Percentiles rank a stretch among this genome's conserved stretches.
phyloP scores from a whole-genome alignment of 2,113 vertebrate genomes.

The Pithys albifrons region DNA sequence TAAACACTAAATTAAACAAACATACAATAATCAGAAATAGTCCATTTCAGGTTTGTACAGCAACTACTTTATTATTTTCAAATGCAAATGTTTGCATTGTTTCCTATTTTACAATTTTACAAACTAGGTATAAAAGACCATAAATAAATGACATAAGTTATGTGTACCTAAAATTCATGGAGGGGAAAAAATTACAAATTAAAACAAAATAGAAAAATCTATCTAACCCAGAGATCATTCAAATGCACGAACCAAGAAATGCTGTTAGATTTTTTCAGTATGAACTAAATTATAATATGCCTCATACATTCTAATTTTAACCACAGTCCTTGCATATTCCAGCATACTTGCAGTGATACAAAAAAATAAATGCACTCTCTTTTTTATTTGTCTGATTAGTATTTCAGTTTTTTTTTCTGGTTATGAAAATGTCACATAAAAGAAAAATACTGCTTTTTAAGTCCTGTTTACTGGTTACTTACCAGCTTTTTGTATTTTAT shows the following conservation, averaged over 20 bases:
- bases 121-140: slow-evolving; percentile 99
- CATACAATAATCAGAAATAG: background rate
- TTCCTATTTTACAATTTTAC: slow-evolving; percentile 98
- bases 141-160: slow-evolving; percentile 99
- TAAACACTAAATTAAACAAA: background rate
- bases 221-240: slow-evolving; percentile 83
- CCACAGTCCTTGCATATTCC: slow-evolving; percentile 92
- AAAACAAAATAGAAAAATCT: slow-evolving; percentile 88
- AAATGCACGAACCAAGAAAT: slow-evolving; percentile 83
- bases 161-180: slow-evolving; percentile 93
- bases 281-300: slow-evolving; percentile 88
- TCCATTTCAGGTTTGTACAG: slow-evolving; percentile 70
- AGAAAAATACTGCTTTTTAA: slow-evolving; percentile 84
- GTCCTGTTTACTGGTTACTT: slow-evolving; percentile 71
- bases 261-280: slow-evolving; percentile 79
- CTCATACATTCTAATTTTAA: slow-evolving; percentile 92
- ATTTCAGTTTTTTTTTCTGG: slow-evolving; percentile 68
- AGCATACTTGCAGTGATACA: slow-evolving; percentile 87
- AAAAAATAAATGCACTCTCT: slow-evolving; percentile 84
- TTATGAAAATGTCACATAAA: slow-evolving; percentile 81
- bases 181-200: slow-evolving; percentile 80
- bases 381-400: slow-evolving; percentile 76
- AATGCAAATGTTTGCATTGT: slow-evolving; percentile 93
- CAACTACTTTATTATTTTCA: slow-evolving; percentile 97
- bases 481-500: slow-evolving; percentile 69